A percentile compares a stretch with the other conserved stretches of the same genome.
These are phyloP conservation scores for Zoanthus sansibaricus DNA, from an alignment of 92 coral and sea anemone species.

Conservation along the genomic window DNA sequence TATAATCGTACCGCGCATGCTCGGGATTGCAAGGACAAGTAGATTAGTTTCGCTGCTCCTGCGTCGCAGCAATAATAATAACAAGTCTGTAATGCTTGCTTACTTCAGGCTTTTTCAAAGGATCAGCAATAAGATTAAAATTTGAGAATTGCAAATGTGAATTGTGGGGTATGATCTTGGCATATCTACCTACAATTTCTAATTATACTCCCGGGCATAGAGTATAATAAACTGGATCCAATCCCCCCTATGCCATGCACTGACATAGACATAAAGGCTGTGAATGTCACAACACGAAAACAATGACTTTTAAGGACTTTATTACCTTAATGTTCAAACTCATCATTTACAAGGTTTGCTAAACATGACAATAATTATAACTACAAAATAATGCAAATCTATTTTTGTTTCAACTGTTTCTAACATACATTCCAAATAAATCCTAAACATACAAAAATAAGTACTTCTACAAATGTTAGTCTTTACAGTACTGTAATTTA, in stretches of 20 bases:
- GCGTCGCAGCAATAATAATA: too few species aligned
- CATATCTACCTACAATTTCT: too few species aligned
- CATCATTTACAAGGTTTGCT: neutral
- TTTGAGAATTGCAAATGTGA: too few species aligned
- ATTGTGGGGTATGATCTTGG: too few species aligned
- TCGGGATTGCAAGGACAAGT: too few species aligned
- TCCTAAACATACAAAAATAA: slow-evolving; percentile 42
- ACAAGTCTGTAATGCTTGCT: too few species aligned
- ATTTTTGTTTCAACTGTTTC: neutral
- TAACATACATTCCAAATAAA: neutral
- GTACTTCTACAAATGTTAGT: slow-evolving; percentile 5
- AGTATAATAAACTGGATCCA: neutral
- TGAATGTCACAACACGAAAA: neutral
- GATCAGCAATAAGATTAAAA: too few species aligned
- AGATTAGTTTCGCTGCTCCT: too few species aligned
- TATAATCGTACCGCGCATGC: too few species aligned
- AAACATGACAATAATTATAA: neutral
- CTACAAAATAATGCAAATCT: neutral
- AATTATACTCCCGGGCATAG: neutral
- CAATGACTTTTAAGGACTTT: neutral
- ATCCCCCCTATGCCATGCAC: neutral
- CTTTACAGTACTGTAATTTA: neutral
- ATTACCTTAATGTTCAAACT: neutral
- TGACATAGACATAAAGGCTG: too few species aligned
- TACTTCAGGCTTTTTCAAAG: too few species aligned